These are phyloP conservation scores for Eciton burchellii DNA, from an alignment of 1,140 invertebrate species.

Conservation along the genomic window DNA sequence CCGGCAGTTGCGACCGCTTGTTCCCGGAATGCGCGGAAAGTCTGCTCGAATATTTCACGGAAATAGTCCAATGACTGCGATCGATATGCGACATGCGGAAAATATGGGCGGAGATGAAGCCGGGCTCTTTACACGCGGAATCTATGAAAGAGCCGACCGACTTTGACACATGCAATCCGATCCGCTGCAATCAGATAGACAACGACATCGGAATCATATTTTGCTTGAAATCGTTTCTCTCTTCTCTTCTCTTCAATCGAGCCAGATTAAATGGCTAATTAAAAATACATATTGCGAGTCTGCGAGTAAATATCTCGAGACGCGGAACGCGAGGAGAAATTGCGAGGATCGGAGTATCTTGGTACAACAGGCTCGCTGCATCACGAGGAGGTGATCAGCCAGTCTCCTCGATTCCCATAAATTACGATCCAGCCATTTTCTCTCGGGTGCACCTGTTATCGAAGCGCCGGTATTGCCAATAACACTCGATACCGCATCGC, in stretches of 20 bases:
- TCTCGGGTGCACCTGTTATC: conserved; percentile 79
- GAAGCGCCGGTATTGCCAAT: conserved; percentile 81
- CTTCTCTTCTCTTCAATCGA: no score
- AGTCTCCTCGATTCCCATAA: conserved; percentile 29
- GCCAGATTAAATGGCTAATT: conserved; percentile 10
- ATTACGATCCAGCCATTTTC: conserved; percentile 42
- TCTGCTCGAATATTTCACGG: conserved; percentile 88
- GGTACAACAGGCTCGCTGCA: conserved; percentile 10
- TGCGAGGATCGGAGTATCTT: conserved; percentile 13
- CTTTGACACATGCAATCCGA: no score
- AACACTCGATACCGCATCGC: conserved; percentile 79
- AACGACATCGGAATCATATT: no score
- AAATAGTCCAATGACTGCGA: conserved; percentile 66
- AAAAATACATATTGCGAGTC: background rate
- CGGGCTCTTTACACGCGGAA: no score
- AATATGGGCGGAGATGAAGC: no score
- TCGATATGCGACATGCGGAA: no score
- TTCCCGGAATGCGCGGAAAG: conserved; percentile 89
- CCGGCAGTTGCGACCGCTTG: conserved; percentile 86
- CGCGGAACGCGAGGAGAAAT: background rate
- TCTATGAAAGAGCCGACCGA: no score
- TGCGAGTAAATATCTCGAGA: no score
- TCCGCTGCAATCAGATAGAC: no score
- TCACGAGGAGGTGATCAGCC: conserved; percentile 18
- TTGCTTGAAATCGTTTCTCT: no score